Conservation (phyloP, 2,113 vertebrate species). For the Limanda limanda region DNA sequence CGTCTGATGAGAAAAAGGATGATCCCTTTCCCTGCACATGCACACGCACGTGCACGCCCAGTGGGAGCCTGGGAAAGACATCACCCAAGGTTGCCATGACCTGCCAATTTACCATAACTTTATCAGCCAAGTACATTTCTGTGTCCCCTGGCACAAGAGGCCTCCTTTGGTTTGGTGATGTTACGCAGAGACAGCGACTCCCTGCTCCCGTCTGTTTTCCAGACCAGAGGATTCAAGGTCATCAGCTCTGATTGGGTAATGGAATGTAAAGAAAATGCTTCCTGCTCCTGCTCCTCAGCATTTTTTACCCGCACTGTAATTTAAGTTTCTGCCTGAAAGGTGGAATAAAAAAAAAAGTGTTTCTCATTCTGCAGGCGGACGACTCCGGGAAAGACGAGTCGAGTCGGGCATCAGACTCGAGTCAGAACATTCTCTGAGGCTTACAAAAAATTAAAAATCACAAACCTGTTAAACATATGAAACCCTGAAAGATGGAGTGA, state of each 20-base stretch:
- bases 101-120: slow-evolving; percentile 49
- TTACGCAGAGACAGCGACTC: slow-evolving; percentile 24
- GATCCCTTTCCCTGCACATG: neutral
- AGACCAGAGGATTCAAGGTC: slow-evolving; percentile 45
- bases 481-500: neutral
- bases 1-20: slow-evolving; percentile 63
- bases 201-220: slow-evolving; percentile 33
- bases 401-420: slow-evolving; percentile 10
- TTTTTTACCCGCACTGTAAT: slow-evolving; percentile 45
- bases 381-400: slow-evolving; percentile 30
- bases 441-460: neutral
- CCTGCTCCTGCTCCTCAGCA: too few species aligned
- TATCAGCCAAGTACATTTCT: slow-evolving; percentile 50
- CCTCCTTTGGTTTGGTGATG: slow-evolving; percentile 8
- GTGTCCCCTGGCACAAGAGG: slow-evolving; percentile 16
- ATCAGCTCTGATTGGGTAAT: slow-evolving; percentile 36
- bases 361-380: slow-evolving; percentile 34
- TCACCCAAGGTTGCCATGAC: slow-evolving; percentile 35
- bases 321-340: slow-evolving; percentile 41
- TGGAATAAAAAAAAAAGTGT: neutral
- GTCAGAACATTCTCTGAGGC: neutral
- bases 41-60: neutral
- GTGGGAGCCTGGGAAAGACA: slow-evolving; percentile 60
- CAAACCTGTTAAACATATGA: neutral
- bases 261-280: slow-evolving; percentile 43